phyloP scores from a whole-genome alignment of 2,888 invertebrate genomes.

The Willowsia nigromaculata region DNA sequence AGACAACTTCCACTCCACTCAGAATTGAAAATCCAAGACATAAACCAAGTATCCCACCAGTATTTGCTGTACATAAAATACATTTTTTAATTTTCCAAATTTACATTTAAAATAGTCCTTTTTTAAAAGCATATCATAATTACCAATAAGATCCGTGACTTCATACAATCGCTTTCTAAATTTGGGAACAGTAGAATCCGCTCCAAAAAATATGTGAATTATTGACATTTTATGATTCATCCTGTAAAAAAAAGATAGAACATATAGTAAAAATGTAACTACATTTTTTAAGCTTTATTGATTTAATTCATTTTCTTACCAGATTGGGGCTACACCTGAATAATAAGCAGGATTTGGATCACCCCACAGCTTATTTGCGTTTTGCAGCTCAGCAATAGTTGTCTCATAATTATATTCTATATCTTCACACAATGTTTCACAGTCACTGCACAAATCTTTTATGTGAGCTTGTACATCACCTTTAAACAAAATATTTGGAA shows the following conservation, averaged over 20 bases:
- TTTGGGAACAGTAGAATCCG: conserved; percentile 50
- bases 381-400: conserved; percentile 49
- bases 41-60: conserved; percentile 67
- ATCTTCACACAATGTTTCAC: conserved; percentile 59
- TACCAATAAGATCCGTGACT: conserved; percentile 35
- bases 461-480: conserved; percentile 1
- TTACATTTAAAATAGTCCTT: too few relatives aligned
- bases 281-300: too few relatives aligned
- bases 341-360: not conserved
- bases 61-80: not conserved
- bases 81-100: too few relatives aligned
- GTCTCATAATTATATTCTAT: conserved; percentile 64
- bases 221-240: conserved; percentile 39
- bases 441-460: conserved; percentile 57
- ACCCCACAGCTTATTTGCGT: conserved; percentile 29
- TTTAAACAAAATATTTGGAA: not conserved
- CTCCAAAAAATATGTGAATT: conserved; percentile 57
- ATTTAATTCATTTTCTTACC: not conserved
- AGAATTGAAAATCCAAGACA: conserved; percentile 69
- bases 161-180: conserved; percentile 42
- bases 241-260: conserved; percentile 20
- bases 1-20: too few relatives aligned
- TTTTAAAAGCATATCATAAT: too few relatives aligned
- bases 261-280: too few relatives aligned
- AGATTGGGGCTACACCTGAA: not conserved